phyloP scores from a whole-genome alignment of 1,140 invertebrate species.

The Hestina assimilis region DNA sequence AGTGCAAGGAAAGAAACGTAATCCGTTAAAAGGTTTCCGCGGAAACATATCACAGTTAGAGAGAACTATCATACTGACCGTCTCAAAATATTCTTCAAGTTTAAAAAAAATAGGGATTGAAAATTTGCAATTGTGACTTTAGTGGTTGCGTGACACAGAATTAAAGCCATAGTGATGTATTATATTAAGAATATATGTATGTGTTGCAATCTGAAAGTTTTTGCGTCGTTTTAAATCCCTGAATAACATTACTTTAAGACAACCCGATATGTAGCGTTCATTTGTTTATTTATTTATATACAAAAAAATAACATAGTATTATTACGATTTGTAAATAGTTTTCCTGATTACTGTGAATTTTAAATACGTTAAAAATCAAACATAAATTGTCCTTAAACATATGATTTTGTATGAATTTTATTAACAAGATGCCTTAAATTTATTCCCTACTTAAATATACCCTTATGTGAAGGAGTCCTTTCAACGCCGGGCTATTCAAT shows the following conservation, averaged over 20 bases:
- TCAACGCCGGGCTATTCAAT: slow-evolving; percentile 6
- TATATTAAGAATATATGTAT: too few species aligned
- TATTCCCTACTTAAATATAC: neutral
- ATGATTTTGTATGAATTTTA: neutral
- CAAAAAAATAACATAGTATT: too few species aligned
- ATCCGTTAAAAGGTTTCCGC: slow-evolving; percentile 41
- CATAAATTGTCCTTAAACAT: neutral
- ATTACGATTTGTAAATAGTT: too few species aligned
- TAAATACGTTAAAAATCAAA: neutral
- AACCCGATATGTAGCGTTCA: too few species aligned
- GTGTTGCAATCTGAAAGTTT: too few species aligned
- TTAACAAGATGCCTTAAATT: neutral
- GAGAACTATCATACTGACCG: slow-evolving; percentile 6
- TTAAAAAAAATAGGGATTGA: neutral
- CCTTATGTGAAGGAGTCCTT: neutral
- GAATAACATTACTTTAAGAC: too few species aligned
- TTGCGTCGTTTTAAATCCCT: too few species aligned
- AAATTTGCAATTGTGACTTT: neutral
- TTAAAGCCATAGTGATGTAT: too few species aligned
- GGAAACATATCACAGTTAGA: slow-evolving; percentile 31
- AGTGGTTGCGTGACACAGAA: neutral
- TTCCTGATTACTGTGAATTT: too few species aligned
- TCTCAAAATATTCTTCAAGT: neutral
- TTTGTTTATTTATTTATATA: too few species aligned
- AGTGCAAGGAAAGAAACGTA: slow-evolving; percentile 34